Evolutionary conservation across 2,797 vertebrate genomes (phyloP), one percentile per base, ranked within the genome.

Genomic region (Arnoldichthys spilopterus): DNA sequence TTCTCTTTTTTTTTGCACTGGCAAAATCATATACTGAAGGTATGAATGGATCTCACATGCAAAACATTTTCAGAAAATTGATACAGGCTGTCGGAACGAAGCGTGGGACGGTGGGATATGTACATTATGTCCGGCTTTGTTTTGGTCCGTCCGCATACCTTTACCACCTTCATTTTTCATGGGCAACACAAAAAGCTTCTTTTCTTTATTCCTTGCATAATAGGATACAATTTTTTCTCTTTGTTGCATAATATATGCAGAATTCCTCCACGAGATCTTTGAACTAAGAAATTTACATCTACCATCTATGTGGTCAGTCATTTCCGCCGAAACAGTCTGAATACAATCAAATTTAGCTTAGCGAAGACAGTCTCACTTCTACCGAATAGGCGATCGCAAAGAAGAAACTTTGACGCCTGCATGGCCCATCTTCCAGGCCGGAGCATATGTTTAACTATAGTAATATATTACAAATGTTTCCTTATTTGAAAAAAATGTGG

Each of bases 201-300:
- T 24, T 0, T 24, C 15, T 51, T 32, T 40, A 49, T 47, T 76
- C 47, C 82, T 83, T 82, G 82, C 82, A 90, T 62, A 86, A 82
- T 56, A 75, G 6, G 79, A 90, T 91, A 92, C 88, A 91, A 11
- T 45, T 45, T 12, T 13, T 5, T 6, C 37, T 89, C 89, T 63
- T 89, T 90, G 63, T 63, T 92, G 93, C 93, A 94, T 94, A 94
- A 94, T 93, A 94, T 93, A 93, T 93, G 92, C 91, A 93, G 86
- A 90, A 89, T 90, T 89, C 86, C 89, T 86, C 83, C 86, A 85
- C 88, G 13, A 45, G 43, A 45, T 12, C 43, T 45, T 45, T 45
- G 82, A 88, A 84, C 83, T 84, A 84, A 86, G 85, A 84, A 76
- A 84, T 90, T 90, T 83, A 86, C 87, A 87, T 85, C 85, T 82